Conservation (phyloP, 2,113 vertebrate genomes). For the Eurypyga helias region DNA sequence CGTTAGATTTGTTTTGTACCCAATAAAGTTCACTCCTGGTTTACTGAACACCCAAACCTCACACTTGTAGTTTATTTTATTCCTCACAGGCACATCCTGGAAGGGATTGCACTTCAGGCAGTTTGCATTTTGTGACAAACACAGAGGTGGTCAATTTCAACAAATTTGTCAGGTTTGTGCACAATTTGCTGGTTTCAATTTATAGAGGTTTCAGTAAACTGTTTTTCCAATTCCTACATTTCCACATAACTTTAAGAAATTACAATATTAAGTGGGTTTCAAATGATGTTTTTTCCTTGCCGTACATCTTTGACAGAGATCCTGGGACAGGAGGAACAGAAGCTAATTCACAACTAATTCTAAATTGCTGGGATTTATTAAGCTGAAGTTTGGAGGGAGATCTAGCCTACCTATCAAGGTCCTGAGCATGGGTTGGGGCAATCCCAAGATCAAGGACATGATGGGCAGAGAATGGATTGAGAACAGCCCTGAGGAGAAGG, state of each 20-base stretch:
- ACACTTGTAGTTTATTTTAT: not conserved
- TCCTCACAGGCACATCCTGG: not conserved
- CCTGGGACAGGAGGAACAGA: rapidly evolving
- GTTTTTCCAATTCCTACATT: not conserved
- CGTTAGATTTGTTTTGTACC: not conserved
- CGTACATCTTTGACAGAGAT: not conserved
- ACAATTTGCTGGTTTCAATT: not conserved
- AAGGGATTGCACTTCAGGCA: not conserved
- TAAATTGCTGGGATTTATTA: not conserved
- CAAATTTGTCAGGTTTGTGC: not conserved
- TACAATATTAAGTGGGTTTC: not conserved
- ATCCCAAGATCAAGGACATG: no score
- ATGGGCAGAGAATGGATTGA: no score
- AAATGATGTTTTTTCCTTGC: not conserved
- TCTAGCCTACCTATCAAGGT: not conserved
- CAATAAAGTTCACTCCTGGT: not conserved
- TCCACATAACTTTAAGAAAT: not conserved
- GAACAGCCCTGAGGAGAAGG: no score
- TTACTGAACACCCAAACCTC: not conserved
- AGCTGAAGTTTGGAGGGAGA: not conserved
- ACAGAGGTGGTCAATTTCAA: not conserved
- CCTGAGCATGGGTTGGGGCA: no score
- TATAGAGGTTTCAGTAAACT: not conserved
- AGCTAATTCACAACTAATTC: not conserved
- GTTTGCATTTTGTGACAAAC: not conserved